Conservation (phyloP, 2,888 invertebrate genomes). For the Chouioia cunea region DNA sequence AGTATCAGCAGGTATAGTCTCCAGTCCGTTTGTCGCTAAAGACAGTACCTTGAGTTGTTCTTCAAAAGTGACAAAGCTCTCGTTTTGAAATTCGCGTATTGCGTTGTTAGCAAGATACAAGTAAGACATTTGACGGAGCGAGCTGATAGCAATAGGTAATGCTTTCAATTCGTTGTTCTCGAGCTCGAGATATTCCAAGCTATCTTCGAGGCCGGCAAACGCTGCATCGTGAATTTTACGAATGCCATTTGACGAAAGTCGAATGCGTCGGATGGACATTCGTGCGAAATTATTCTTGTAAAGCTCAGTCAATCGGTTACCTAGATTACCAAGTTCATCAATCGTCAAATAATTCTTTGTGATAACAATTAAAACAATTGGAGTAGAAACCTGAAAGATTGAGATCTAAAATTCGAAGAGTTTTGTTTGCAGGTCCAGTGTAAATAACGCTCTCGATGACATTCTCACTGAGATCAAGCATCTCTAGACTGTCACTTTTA, state of each 20-base stretch:
- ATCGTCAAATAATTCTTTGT: no score
- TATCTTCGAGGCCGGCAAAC: conserved; percentile 80
- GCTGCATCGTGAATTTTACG: conserved; percentile 78
- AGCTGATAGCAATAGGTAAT: conserved; percentile 79
- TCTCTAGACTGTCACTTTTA: conserved; percentile 57
- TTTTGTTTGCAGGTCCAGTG: conserved; percentile 65
- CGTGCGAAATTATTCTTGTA: conserved; percentile 78
- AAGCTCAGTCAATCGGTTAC: conserved; percentile 80
- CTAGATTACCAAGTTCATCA: conserved; percentile 68
- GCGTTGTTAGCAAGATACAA: conserved; percentile 87
- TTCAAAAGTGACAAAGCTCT: conserved; percentile 73
- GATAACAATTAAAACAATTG: conserved; percentile 69
- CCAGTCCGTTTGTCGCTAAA: conserved; percentile 84
- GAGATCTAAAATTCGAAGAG: conserved; percentile 81
- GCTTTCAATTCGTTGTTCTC: conserved; percentile 82
- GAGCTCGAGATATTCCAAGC: conserved; percentile 84
- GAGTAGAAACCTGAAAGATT: conserved; percentile 73
- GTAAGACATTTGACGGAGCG: conserved; percentile 80
- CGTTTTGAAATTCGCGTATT: conserved; percentile 74
- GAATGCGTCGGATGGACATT: conserved; percentile 81
- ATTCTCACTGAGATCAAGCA: conserved; percentile 78
- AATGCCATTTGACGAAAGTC: conserved; percentile 84
- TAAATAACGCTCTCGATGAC: conserved; percentile 76
- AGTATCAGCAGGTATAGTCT: conserved; percentile 78
- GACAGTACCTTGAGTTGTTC: conserved; percentile 82